Evolutionary conservation across 2,888 invertebrate species (phyloP).

Genomic region (Acrocyrtus sp.): DNA sequence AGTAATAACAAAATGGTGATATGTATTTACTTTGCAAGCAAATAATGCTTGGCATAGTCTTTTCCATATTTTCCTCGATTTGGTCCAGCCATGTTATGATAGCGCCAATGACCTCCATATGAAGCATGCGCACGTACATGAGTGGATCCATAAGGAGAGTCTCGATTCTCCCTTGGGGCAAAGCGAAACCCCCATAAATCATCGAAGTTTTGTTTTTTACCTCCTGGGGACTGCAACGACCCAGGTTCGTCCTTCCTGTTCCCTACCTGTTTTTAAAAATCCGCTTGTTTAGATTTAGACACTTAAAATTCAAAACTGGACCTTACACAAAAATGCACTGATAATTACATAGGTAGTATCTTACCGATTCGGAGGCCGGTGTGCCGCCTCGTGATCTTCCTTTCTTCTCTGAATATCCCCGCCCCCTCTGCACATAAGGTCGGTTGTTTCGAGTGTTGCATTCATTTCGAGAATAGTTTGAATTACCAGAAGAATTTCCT

Average conservation of each 20-base stretch:
- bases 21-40: conserved; percentile 84
- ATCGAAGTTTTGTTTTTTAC: conserved; percentile 92
- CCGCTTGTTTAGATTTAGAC: no score
- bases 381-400: conserved; percentile 20
- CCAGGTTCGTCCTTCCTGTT: conserved; percentile 74
- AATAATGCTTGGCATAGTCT: conserved; percentile 71
- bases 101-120: conserved; percentile 59
- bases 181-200: conserved; percentile 94
- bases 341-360: neutral
- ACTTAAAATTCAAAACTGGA: conserved; percentile 4
- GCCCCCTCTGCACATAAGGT: conserved; percentile 9
- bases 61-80: conserved; percentile 79
- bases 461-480: conserved; percentile 27
- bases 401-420: conserved; percentile 16
- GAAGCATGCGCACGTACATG: conserved; percentile 59
- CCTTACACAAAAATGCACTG: neutral
- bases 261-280: conserved; percentile 68
- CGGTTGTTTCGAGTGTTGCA: conserved; percentile 17
- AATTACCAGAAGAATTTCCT: conserved; percentile 10
- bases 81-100: conserved; percentile 28
- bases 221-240: conserved; percentile 84
- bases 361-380: conserved; percentile 39
- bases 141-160: conserved; percentile 13
- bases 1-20: no score
- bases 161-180: conserved; percentile 71